These are phyloP conservation scores for Dasysyrphus albostriatus DNA, from an alignment of 2,888 invertebrate species.

Conservation along the genomic window DNA sequence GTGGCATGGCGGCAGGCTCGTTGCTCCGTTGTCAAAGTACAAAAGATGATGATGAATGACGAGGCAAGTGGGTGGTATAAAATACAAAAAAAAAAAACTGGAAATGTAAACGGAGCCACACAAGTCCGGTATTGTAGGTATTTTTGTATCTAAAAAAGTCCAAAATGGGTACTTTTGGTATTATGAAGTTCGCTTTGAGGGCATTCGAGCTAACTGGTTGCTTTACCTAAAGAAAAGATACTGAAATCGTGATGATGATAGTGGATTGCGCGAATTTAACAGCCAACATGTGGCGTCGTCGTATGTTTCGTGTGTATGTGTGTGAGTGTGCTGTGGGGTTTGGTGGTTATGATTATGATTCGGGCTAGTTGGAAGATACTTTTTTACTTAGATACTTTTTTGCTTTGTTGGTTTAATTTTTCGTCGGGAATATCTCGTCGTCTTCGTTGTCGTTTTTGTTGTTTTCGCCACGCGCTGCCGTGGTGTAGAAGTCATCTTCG, in stretches of 20 bases:
- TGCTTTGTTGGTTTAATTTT: slow-evolving; percentile 60
- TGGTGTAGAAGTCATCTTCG: slow-evolving; percentile 47
- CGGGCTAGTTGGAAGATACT: slow-evolving; percentile 57
- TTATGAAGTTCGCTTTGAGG: slow-evolving; percentile 12
- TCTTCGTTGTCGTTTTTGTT: slow-evolving; percentile 36
- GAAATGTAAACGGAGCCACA: slow-evolving; percentile 23
- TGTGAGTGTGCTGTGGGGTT: slow-evolving; percentile 33
- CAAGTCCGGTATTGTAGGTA: not conserved
- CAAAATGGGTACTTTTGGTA: slow-evolving; percentile 10
- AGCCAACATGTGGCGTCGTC: slow-evolving; percentile 42
- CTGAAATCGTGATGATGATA: slow-evolving; percentile 49
- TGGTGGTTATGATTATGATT: slow-evolving; percentile 47
- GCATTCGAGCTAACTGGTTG: slow-evolving; percentile 31
- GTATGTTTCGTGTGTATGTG: not conserved
- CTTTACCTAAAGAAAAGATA: slow-evolving; percentile 5
- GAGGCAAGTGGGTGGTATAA: slow-evolving; percentile 26
- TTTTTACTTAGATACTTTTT: slow-evolving; percentile 61
- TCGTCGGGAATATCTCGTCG: slow-evolving; percentile 64
- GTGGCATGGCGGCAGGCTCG: not conserved
- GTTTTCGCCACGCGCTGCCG: slow-evolving; percentile 50
- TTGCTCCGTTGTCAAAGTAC: not conserved
- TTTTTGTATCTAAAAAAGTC: slow-evolving; percentile 4
- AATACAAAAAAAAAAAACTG: slow-evolving; percentile 5
- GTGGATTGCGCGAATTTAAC: slow-evolving; percentile 71
- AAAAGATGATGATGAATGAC: slow-evolving; percentile 28